Percentiles rank a stretch among this genome's conserved stretches.
Conservation (phyloP, 2,113 vertebrate genomes). For the Alaudala cheleensis region DNA sequence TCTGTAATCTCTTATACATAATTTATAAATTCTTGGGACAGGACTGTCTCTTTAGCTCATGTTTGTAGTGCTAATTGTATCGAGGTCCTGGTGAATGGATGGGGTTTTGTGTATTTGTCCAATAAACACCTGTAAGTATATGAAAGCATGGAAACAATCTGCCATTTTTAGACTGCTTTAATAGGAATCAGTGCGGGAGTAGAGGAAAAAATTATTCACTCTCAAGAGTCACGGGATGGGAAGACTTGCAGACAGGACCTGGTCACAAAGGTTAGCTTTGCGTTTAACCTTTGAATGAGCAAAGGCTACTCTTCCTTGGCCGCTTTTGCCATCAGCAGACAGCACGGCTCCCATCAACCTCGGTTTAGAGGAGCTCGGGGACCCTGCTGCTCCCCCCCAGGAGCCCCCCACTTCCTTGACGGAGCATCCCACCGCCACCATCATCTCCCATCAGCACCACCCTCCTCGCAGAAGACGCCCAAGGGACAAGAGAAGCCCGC, state of each 20-base stretch:
- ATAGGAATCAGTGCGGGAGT: neutral
- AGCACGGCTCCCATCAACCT: neutral
- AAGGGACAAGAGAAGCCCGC: neutral
- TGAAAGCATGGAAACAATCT: neutral
- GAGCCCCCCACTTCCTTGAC: neutral
- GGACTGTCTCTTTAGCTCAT: neutral
- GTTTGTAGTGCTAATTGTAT: neutral
- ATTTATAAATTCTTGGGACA: neutral
- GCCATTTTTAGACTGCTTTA: neutral
- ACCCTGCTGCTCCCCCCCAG: neutral
- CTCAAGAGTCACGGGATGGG: neutral
- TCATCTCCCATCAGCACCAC: neutral
- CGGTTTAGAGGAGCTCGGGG: neutral
- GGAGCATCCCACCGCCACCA: neutral
- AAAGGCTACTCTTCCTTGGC: neutral
- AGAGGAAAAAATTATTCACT: neutral
- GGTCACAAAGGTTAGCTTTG: neutral
- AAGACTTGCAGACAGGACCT: neutral
- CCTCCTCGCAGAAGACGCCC: neutral
- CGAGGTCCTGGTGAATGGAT: neutral
- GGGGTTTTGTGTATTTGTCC: neutral
- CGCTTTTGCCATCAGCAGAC: neutral
- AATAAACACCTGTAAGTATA: neutral
- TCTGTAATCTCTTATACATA: neutral
- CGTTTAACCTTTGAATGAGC: slow-evolving; percentile 17